These are phyloP conservation scores for Zenarchopterus dispar DNA, from an alignment of 2,797 vertebrate species.

Conservation along the genomic window DNA sequence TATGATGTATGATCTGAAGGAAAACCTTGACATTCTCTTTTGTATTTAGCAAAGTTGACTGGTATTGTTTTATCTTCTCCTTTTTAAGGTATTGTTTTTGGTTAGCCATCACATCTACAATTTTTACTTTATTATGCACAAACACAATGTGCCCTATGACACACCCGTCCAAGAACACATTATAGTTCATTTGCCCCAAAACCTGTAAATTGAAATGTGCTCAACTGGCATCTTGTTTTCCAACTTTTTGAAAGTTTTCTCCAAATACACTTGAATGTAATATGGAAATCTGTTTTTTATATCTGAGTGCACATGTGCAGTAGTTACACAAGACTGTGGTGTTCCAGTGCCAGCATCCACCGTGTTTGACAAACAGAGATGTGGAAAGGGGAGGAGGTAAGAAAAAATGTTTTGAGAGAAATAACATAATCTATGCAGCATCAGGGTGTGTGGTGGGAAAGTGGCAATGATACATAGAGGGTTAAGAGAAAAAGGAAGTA, in stretches of 20 bases:
- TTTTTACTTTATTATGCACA: background rate
- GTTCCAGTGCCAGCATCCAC: background rate
- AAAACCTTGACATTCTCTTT: too few relatives aligned
- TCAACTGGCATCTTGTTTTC: background rate
- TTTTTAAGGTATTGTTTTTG: too few relatives aligned
- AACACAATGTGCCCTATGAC: too few relatives aligned
- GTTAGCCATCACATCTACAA: background rate
- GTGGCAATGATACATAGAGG: background rate
- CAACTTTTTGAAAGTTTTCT: background rate
- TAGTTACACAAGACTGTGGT: too few relatives aligned
- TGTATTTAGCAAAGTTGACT: too few relatives aligned
- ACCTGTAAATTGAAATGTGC: background rate
- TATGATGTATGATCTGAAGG: too few relatives aligned
- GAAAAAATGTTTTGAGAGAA: conserved; percentile 1
- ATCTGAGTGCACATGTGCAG: background rate
- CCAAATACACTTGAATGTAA: background rate
- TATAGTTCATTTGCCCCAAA: background rate
- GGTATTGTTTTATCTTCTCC: too few relatives aligned
- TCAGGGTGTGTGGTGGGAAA: conserved; percentile 12
- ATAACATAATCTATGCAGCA: conserved; percentile 26
- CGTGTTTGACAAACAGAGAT: conserved; percentile 3
- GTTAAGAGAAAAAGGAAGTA: background rate
- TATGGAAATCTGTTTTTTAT: background rate
- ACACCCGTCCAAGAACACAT: background rate
- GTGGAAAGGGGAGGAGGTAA: background rate